Base-by-base conservation (phyloP, 2,888 invertebrate genomes). In the Nyleta sp. region DNA sequence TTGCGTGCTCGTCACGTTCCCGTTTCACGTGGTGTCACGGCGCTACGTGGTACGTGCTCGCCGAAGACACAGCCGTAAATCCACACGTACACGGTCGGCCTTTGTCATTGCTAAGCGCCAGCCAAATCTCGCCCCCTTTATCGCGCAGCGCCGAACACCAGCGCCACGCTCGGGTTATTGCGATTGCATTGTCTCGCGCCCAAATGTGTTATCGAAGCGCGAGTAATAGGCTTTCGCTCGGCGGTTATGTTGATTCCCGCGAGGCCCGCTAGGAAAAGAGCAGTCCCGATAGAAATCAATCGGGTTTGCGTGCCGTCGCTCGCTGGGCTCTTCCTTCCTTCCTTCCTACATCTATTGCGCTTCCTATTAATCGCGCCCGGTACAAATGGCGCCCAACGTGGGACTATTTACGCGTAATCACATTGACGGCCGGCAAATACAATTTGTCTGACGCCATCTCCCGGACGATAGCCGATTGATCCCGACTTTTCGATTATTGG, bases 41-140 rank as follows among this genome's bases (percentile, higher is more conserved):
- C 40, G 50, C 52, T 55, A 55, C 55, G 55, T 67, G 70, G 55
- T 72, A 72, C 72, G 64, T 72, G 55, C 60, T 48, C 33, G 10
- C 31, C 44, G 20, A 53, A 28, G 24, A 57, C 57, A 50, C 22
- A 35, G 6, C 22, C 38, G 38, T 50, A 46, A 57, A 48, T 18
- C 38, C 35, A 57, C 57, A 57, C 55, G 17, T 38, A 67, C 22
- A 46, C n/a, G n/a, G n/a, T n/a, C n/a, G n/a, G n/a, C n/a, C n/a
- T n/a, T n/a, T n/a, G n/a, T n/a, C n/a, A n/a, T n/a, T 67, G 70
- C 46, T 72, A 72, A 64, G 64, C 64, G 55, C 60, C 40, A 33
- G 10, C 31, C 44, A 15, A 24, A 24, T 7, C 24, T 7, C 24
- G 24, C 4, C 24, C 24, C 24, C 24, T 24, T 7, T 3, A 24